Evolutionary conservation across 2,888 invertebrate genomes (phyloP).

Genomic region (Drosophila vallismaia): DNA sequence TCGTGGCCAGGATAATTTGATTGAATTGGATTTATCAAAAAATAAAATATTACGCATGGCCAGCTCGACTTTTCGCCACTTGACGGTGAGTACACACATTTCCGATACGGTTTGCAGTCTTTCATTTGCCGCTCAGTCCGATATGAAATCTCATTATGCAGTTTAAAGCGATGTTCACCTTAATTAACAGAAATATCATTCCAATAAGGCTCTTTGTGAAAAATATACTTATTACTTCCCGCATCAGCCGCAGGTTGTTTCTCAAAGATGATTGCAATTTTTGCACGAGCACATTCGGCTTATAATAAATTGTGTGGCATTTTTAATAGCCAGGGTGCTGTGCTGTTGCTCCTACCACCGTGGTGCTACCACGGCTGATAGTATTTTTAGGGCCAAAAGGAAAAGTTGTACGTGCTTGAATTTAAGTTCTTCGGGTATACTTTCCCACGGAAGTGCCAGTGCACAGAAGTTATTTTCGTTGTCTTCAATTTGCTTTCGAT

Average conservation of each 20-base stretch:
- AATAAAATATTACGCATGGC: constrained; percentile 90
- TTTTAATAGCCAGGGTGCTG: constrained; percentile 64
- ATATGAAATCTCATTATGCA: constrained; percentile 11
- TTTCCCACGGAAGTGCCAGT: constrained; percentile 56
- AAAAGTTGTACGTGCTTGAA: constrained; percentile 69
- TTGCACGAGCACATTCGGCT: constrained; percentile 44
- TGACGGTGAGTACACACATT: constrained; percentile 83
- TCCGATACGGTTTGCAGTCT: constrained; percentile 6
- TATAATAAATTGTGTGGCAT: constrained; percentile 73
- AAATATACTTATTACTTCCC: not conserved
- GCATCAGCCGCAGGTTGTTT: constrained; percentile 10
- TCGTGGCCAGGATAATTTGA: constrained; percentile 89
- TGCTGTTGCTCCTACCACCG: not conserved
- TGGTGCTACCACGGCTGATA: constrained; percentile 10
- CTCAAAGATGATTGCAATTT: constrained; percentile 50
- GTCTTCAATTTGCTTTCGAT: constrained; percentile 79
- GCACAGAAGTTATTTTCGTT: constrained; percentile 60
- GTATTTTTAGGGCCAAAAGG: constrained; percentile 44
- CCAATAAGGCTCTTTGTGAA: not conserved
- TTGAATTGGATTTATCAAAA: constrained; percentile 89
- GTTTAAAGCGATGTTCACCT: constrained; percentile 6
- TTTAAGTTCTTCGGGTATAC: constrained; percentile 56
- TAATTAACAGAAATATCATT: constrained; percentile 3
- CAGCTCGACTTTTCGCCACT: constrained; percentile 90
- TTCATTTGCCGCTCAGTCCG: not conserved